Base-by-base conservation (phyloP, 2,113 vertebrate species). In the Otocyon megalotis region DNA sequence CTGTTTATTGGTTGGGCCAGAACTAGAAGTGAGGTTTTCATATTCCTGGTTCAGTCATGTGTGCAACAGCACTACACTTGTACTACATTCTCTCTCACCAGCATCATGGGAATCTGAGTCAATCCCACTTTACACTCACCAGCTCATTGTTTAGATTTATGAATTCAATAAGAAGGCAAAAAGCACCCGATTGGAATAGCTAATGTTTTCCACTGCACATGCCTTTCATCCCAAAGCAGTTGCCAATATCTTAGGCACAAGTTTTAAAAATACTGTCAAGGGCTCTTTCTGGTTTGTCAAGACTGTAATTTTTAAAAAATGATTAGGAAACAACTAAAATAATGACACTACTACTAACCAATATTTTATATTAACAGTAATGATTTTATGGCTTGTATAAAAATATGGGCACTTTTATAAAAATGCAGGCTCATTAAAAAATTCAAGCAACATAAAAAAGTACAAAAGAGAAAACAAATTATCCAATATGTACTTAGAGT, bases 351-450 rank as follows among this genome's bases (percentile, higher is more conserved):
- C 15, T 26, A 28, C 10, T 32, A 17, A 88, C 35, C 26, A 94
- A 16, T 63, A 86, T 88, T 85, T 95, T 80, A 91, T 67, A 90
- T 71, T 90, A 77, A 88, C 14, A 76, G 35, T 17, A 62, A 88
- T 62, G 20, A 28, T 82, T 88, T 90, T 54, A 63, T 58, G 26
- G 60, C 22, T 88, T 94, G 87, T 94, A 65, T 79, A 92, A 89
- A 97, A 89, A 56, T 17, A 69, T 60, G 60, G 37, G 19, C 0
- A n/a, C 3, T 16, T 86, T 65, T 28, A 32, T 32, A 85, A 43
- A 94, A 72, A 82, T 12, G 16, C 22, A 30, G 17, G 74, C 65
- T 83, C 53, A 85, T 71, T 58, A 24, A 56, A 83, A 84, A 80
- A 83, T 3, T 74, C 48, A 94, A 93, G 43, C 22, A 81, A 60